phyloP scores from a whole-genome alignment of 2,797 vertebrate genomes.

The Argentina silus region DNA sequence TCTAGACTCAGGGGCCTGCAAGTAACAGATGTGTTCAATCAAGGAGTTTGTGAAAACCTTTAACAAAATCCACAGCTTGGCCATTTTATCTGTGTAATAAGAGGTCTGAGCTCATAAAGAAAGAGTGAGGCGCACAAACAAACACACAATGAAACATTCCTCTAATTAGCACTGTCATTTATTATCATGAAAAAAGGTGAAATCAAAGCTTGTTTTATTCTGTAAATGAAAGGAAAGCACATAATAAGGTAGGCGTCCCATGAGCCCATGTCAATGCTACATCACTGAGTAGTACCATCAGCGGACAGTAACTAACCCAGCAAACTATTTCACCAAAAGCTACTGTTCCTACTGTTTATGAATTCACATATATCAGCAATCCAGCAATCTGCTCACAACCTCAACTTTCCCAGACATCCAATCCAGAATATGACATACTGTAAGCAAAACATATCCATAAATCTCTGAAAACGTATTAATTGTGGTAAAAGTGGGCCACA shows the following conservation, averaged over 20 bases:
- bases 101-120: slow-evolving; percentile 31
- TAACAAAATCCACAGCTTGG: slow-evolving; percentile 83
- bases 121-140: neutral
- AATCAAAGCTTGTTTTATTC: slow-evolving; percentile 86
- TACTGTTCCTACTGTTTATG: neutral
- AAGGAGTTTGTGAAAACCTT: slow-evolving; percentile 87
- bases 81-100: slow-evolving; percentile 83
- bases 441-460: neutral
- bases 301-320: slow-evolving; percentile 86
- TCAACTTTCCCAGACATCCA: neutral
- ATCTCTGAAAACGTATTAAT: neutral
- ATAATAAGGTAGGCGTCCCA: slow-evolving; percentile 83
- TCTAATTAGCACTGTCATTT: slow-evolving; percentile 85
- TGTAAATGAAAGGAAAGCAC: slow-evolving; percentile 82
- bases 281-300: slow-evolving; percentile 81
- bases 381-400: neutral
- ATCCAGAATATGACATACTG: neutral
- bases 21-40: slow-evolving; percentile 85
- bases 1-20: slow-evolving; percentile 75
- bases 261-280: slow-evolving; percentile 89
- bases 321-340: slow-evolving; percentile 65
- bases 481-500: too few relatives aligned
- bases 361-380: neutral
- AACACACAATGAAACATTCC: slow-evolving; percentile 57
- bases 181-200: slow-evolving; percentile 85